A percentile compares a stretch with the other conserved stretches of the same genome.
Conservation (phyloP, 2,113 vertebrate genomes). For the Copsychus sechellarum region DNA sequence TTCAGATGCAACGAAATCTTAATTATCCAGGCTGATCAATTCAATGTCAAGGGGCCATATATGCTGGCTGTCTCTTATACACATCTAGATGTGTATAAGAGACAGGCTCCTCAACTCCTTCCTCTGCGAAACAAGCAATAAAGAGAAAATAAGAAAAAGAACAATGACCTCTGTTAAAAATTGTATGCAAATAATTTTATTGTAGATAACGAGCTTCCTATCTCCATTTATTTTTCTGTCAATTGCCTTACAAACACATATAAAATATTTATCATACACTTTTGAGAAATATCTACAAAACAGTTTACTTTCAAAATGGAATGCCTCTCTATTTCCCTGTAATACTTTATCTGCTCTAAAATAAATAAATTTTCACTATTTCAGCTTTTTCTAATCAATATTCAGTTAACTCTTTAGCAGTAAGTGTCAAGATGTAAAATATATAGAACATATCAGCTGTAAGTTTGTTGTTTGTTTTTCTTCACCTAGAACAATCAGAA, state of each 20-base stretch:
- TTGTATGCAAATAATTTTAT: not conserved
- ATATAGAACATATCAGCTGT: not conserved
- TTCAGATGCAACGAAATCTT: not conserved
- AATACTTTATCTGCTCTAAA: conserved; percentile 43
- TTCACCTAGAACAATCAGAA: not conserved
- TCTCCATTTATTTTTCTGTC: conserved; percentile 42
- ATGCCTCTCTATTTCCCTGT: conserved; percentile 36
- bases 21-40: not conserved
- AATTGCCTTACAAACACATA: conserved; percentile 42
- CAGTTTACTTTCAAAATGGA: conserved; percentile 39
- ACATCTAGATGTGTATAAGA: no score
- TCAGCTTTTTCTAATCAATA: conserved; percentile 39
- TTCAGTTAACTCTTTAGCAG: conserved; percentile 38
- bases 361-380: conserved; percentile 25
- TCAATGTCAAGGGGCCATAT: not conserved
- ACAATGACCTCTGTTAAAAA: conserved; percentile 19
- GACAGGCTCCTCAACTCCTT: conserved; percentile 84
- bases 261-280: conserved; percentile 55
- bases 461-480: not conserved
- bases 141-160: conserved; percentile 33
- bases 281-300: conserved; percentile 40
- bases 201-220: conserved; percentile 23
- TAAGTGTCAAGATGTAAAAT: conserved; percentile 1
- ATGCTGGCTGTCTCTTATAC: no score
- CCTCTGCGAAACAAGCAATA: conserved; percentile 72